Base-by-base conservation (phyloP, 1,140 invertebrate genomes). In the Drosophila mauritiana region DNA sequence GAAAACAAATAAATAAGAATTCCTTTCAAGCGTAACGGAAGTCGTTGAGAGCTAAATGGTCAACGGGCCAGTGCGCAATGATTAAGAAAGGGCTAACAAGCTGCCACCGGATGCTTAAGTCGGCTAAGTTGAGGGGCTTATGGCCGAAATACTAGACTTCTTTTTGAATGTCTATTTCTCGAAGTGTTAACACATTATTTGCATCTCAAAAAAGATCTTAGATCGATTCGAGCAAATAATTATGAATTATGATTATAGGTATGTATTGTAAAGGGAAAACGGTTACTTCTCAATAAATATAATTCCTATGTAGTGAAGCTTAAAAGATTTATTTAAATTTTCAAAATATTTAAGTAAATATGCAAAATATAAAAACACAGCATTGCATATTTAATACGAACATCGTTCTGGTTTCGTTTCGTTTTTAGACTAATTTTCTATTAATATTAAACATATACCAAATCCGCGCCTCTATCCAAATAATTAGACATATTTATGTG, bases 401-500 rank as follows among this genome's bases (percentile, higher is more conserved):
- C 8, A 3, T 1, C 22, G 43, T 62, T 65, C 42, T 62, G 48
- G 13, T 25, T 67, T 64, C 27, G 17, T 39, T 31, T 69, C 49
- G 25, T 25, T 31, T 55, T 36, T 48, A 31, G 10, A 59, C 40
- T 53, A 45, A 72, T 52, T 72, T 73, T 52, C 20, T 48, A 64
- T 63, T 63, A 58, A 73, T 59, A 65, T 79, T 62, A 34, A 73
- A 75, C n/a, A 59, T 53, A 53, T 59, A 54, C 43, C 31, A 67
- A 27, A 31, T 61, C 58, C 55, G 68, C 63, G 46, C 69, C 82
- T 70, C 36, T 59, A 81, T 86, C 74, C 62, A 88, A 86, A 88
- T 88, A 86, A 86, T 86, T 81, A 68, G 83, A 86, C 82, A 86
- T 86, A 82, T 86, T 86, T 86, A 86, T 86, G 82, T 72, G 83